These are phyloP conservation scores for Lytechinus variegatus DNA, from an alignment of 35 echinoderm and acorn worm species.

Conservation along the genomic window DNA sequence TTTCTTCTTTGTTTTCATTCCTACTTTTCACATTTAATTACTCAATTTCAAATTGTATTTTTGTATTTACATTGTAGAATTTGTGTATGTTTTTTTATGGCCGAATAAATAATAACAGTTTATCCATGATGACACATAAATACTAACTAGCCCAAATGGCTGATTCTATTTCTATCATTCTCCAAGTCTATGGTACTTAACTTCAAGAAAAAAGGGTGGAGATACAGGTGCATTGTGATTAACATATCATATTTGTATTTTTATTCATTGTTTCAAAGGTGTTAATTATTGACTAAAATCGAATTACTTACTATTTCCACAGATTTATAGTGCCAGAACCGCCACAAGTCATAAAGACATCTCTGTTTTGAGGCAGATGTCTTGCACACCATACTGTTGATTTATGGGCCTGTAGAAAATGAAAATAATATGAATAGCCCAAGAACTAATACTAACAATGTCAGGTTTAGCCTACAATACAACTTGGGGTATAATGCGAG, in stretches of 20 bases:
- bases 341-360: conserved; percentile 93
- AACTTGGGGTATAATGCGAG: too few relatives aligned
- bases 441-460: conserved; percentile 25
- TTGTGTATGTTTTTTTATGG: too few relatives aligned
- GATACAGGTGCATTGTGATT: not conserved
- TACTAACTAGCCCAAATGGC: too few relatives aligned
- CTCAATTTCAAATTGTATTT: too few relatives aligned
- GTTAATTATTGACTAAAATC: not conserved
- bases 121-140: too few relatives aligned
- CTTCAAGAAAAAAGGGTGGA: too few relatives aligned
- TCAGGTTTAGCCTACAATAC: not conserved
- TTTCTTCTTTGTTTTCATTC: too few relatives aligned
- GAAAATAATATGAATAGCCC: not conserved
- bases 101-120: too few relatives aligned
- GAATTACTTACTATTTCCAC: conserved; percentile 97
- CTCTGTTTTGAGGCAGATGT: conserved; percentile 97
- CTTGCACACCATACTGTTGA: conserved; percentile 88
- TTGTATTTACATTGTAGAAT: too few relatives aligned
- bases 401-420: conserved; percentile 78
- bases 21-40: too few relatives aligned
- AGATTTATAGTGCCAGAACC: conserved; percentile 82
- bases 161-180: not conserved
- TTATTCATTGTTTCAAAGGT: too few relatives aligned
- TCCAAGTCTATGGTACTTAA: not conserved
- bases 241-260: not conserved